These are phyloP conservation scores for Manis pentadactyla DNA, from an alignment of 2,797 vertebrate genomes.

Conservation along the genomic window DNA sequence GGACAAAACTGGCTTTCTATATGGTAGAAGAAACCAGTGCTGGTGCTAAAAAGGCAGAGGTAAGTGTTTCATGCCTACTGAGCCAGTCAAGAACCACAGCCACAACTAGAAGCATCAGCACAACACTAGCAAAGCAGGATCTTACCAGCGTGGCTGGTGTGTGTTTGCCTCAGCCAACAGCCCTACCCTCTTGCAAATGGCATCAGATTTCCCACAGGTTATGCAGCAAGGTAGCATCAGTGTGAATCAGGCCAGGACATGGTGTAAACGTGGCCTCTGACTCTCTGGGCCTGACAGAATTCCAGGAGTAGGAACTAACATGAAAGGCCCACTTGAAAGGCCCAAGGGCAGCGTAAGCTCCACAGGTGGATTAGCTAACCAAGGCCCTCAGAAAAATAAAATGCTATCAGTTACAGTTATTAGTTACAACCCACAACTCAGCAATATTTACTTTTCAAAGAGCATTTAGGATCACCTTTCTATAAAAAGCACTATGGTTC, in stretches of 20 bases:
- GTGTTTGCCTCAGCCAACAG: neutral
- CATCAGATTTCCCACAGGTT: neutral
- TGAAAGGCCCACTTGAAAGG: neutral
- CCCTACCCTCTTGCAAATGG: neutral
- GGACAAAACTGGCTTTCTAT: neutral
- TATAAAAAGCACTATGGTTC: neutral
- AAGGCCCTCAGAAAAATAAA: neutral
- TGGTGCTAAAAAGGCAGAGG: too few species aligned
- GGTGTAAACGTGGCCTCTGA: neutral
- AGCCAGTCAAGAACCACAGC: neutral
- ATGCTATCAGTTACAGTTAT: neutral
- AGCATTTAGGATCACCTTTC: neutral
- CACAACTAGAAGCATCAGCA: neutral
- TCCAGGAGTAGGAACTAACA: neutral
- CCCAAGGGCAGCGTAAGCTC: neutral
- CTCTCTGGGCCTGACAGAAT: neutral
- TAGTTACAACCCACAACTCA: neutral
- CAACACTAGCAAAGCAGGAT: neutral
- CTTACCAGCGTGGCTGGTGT: neutral
- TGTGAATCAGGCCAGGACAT: neutral
- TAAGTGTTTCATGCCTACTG: too few species aligned
- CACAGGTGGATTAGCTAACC: neutral
- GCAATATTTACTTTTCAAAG: constrained; percentile 30
- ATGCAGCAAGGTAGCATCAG: neutral
- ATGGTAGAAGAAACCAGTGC: neutral